Evolutionary conservation across 2,113 vertebrate genomes (phyloP).

Genomic region (Neogale vison): DNA sequence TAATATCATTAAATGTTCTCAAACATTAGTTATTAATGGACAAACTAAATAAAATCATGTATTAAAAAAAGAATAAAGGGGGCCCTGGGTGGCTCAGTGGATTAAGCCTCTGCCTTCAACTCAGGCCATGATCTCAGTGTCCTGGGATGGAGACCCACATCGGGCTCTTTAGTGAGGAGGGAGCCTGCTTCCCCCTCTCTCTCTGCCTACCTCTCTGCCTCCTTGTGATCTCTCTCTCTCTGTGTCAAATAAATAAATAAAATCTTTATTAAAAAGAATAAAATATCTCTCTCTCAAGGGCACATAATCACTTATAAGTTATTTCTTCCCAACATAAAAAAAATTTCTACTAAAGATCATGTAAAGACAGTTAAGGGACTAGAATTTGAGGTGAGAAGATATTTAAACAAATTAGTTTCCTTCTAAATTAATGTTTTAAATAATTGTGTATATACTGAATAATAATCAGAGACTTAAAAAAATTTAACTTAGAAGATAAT

Average conservation of each 20-base stretch:
- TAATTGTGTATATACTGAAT: background rate
- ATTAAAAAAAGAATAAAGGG: background rate
- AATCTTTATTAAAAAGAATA: background rate
- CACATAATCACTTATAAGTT: background rate
- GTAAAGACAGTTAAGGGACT: background rate
- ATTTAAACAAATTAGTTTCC: constrained; percentile 10
- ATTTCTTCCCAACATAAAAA: background rate
- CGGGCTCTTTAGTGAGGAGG: too few relatives aligned
- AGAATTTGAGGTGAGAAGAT: background rate
- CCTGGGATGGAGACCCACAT: too few relatives aligned
- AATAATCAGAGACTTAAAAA: background rate
- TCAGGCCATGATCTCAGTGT: too few relatives aligned
- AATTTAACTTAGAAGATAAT: background rate
- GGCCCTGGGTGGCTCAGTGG: too few relatives aligned
- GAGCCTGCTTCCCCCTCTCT: too few relatives aligned
- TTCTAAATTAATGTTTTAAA: constrained; percentile 38
- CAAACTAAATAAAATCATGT: background rate
- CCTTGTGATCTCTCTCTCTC: too few relatives aligned
- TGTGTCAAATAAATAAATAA: too few relatives aligned
- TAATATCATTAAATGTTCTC: background rate
- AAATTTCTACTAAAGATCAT: background rate
- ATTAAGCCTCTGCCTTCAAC: too few relatives aligned
- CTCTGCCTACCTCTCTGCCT: too few relatives aligned
- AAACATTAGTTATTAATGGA: background rate
- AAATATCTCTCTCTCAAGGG: background rate